Evolutionary conservation across 2,797 vertebrate genomes (phyloP).

Genomic region (Hydrolagus colliei): DNA sequence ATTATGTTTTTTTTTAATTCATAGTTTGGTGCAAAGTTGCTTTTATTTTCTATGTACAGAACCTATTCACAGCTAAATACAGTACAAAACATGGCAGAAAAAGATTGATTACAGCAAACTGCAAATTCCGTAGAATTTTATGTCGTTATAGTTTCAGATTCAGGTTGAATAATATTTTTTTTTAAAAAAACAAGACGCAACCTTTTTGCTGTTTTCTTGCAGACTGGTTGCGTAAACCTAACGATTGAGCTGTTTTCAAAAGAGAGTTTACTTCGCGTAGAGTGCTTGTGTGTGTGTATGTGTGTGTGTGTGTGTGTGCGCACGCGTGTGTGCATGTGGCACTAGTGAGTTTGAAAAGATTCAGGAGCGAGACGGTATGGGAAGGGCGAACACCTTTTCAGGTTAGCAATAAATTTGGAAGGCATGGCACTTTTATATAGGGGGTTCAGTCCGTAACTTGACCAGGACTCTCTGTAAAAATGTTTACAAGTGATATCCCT

Average conservation of each 20-base stretch:
- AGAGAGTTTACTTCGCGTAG: constrained; percentile 26
- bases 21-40: constrained; percentile 29
- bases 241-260: constrained; percentile 20
- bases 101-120: neutral
- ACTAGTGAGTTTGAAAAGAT: constrained; percentile 31
- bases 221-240: constrained; percentile 12
- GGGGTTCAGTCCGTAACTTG: constrained; percentile 6
- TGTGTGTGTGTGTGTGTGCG: too few species aligned
- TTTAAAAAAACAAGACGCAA: neutral
- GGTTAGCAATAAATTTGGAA: constrained; percentile 31
- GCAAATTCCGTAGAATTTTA: constrained; percentile 21
- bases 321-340: neutral
- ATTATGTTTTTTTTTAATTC: constrained; percentile 30
- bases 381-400: constrained; percentile 24
- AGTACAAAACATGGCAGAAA: constrained; percentile 29
- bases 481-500: constrained; percentile 32
- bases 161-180: constrained; percentile 25
- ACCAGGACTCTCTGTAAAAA: constrained; percentile 30
- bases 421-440: constrained; percentile 30
- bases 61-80: neutral
- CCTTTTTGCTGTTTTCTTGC: constrained; percentile 14
- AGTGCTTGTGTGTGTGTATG: neutral
- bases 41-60: constrained; percentile 22
- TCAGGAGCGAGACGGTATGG: constrained; percentile 25
- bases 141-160: constrained; percentile 15